Conservation (phyloP, 2,113 vertebrate species). For the Ophthalmolycus amberensis region DNA sequence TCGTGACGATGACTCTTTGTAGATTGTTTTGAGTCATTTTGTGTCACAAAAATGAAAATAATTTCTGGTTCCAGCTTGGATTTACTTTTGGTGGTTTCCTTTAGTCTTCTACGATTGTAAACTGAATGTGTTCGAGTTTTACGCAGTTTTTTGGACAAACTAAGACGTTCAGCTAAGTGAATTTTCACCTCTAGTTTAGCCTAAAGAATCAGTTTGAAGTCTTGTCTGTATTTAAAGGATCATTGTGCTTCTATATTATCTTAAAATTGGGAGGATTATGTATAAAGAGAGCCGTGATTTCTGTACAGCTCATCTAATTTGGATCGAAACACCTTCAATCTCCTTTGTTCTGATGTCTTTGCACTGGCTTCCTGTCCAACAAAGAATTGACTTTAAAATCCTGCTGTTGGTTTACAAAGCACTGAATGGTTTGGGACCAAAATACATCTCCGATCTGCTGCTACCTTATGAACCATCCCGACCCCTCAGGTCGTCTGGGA, state of each 20-base stretch:
- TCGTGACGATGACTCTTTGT: not conserved
- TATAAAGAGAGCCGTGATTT: not conserved
- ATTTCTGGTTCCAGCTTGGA: not conserved
- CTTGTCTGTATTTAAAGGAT: not conserved
- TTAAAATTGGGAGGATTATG: not conserved
- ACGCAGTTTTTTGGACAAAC: not conserved
- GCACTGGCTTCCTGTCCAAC: too few species aligned
- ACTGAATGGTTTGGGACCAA: too few species aligned
- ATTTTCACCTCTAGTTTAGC: not conserved
- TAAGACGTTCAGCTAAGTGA: not conserved
- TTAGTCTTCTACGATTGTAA: not conserved
- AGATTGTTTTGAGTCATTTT: not conserved
- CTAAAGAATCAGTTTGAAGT: not conserved
- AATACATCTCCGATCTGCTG: too few species aligned
- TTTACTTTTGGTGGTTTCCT: not conserved
- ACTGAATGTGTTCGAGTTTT: not conserved
- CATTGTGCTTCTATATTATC: not conserved
- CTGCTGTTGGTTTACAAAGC: too few species aligned
- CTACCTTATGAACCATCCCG: too few species aligned
- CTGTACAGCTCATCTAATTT: not conserved
- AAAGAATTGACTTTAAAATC: too few species aligned
- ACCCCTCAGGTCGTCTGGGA: too few species aligned
- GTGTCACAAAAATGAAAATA: not conserved
- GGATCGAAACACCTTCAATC: not conserved
- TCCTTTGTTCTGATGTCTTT: too few species aligned